These are phyloP conservation scores for Plagodis dolabraria DNA, from an alignment of 2,888 invertebrate genomes.

Conservation along the genomic window DNA sequence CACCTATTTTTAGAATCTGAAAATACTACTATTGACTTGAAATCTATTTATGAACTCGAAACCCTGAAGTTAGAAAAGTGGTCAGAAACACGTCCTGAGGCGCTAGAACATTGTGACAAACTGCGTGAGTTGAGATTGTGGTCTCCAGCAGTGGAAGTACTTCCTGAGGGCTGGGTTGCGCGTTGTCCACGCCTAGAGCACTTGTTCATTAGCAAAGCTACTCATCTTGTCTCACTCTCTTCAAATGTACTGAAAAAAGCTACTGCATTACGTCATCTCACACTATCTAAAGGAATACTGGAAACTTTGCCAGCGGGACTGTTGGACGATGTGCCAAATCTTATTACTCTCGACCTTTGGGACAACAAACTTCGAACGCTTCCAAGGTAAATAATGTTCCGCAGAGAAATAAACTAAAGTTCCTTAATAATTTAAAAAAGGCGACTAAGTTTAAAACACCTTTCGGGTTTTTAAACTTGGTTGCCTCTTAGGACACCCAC, in stretches of 20 bases:
- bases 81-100: neutral
- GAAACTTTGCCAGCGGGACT: slow-evolving; percentile 39
- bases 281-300: slow-evolving; percentile 24
- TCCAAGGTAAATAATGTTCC: no score
- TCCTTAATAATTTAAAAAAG: no score
- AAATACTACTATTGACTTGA: neutral
- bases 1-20: slow-evolving; percentile 12
- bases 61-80: slow-evolving; percentile 18
- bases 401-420: no score
- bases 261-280: slow-evolving; percentile 6
- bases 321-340: slow-evolving; percentile 34
- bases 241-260: neutral
- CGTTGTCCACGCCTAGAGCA: slow-evolving; percentile 20
- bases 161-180: slow-evolving; percentile 20
- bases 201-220: neutral
- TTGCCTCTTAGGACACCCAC: no score
- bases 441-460: no score
- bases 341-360: no score
- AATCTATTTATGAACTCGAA: slow-evolving; percentile 7
- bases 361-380: no score
- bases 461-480: no score
- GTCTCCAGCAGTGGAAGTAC: slow-evolving; percentile 34
- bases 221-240: neutral
- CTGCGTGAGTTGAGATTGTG: slow-evolving; percentile 34
- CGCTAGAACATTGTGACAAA: slow-evolving; percentile 14